Percentiles rank a stretch among this genome's conserved stretches.
Evolutionary conservation across 2,113 vertebrate species (phyloP).

Genomic region (Ellobius talpinus): DNA sequence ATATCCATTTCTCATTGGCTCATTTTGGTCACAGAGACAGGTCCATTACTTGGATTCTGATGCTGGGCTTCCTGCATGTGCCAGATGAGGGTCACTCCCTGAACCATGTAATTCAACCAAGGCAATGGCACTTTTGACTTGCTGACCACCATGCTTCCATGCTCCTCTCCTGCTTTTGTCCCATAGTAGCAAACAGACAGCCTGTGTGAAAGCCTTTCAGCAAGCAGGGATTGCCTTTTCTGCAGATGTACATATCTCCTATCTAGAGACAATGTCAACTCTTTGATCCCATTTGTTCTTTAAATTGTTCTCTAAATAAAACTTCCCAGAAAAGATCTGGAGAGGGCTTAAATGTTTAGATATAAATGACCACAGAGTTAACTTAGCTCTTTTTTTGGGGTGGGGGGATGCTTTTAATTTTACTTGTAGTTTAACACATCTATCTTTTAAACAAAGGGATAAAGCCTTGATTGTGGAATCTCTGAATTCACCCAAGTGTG

Average conservation of each 20-base stretch:
- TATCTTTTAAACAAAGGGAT: neutral
- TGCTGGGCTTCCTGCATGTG: neutral
- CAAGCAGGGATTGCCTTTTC: neutral
- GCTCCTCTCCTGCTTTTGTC: neutral
- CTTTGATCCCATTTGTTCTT: neutral
- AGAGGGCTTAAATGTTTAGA: neutral
- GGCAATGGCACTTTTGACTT: neutral
- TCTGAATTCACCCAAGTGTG: slow-evolving; percentile 9
- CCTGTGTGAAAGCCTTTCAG: neutral
- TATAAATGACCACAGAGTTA: neutral
- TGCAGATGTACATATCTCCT: neutral
- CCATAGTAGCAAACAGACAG: neutral
- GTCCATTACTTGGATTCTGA: neutral
- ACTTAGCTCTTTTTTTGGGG: neutral
- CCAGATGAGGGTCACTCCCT: neutral
- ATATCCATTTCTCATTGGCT: neutral
- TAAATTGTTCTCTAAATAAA: neutral
- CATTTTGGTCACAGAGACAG: neutral
- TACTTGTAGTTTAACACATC: slow-evolving; percentile 8
- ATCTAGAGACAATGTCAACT: neutral
- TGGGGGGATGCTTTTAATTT: neutral
- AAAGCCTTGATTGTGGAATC: slow-evolving; percentile 11
- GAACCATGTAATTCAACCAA: neutral
- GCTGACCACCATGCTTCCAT: neutral
- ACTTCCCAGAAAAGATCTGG: neutral